These are phyloP conservation scores for Macrosiphum euphorbiae DNA, from an alignment of 2,888 invertebrate species.

Conservation along the genomic window DNA sequence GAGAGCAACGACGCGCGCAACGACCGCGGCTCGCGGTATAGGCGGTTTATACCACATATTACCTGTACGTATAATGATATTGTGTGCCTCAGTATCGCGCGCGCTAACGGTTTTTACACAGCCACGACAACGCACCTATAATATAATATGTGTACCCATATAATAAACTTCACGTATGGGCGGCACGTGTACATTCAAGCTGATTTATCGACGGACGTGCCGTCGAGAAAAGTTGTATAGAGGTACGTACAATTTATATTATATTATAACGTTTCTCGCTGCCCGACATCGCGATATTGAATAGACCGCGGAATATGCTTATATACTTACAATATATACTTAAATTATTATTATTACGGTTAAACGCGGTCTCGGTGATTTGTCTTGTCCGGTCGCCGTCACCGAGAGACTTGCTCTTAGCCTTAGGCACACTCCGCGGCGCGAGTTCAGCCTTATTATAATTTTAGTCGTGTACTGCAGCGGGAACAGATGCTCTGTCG, in stretches of 20 bases:
- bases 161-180: neutral
- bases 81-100: neutral
- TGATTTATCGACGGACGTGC: neutral
- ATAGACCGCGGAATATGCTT: neutral
- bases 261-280: neutral
- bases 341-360: neutral
- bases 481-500: neutral
- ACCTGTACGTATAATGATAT: neutral
- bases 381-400: neutral
- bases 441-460: neutral
- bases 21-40: neutral
- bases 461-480: neutral
- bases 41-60: neutral
- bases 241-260: neutral
- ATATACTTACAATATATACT: neutral
- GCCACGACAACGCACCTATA: neutral
- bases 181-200: neutral
- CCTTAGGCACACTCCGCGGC: neutral
- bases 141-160: neutral
- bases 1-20: neutral
- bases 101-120: neutral
- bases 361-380: neutral
- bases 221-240: neutral
- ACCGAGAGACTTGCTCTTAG: neutral
- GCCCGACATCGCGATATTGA: neutral